Conservation (phyloP, 1,140 invertebrate genomes). For the Polypedilum vanderplanki region DNA sequence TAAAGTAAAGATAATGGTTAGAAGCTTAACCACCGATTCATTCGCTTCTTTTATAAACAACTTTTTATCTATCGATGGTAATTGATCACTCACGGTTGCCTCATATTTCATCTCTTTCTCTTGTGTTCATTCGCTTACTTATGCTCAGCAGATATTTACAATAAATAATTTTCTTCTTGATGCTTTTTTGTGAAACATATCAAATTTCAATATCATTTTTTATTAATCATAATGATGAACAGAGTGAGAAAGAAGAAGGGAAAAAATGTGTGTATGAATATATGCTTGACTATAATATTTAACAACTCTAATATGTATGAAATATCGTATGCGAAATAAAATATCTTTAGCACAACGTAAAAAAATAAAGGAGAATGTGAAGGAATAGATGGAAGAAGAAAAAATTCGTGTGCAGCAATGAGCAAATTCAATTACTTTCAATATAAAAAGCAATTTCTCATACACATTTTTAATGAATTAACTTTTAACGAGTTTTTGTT, state of each 20-base stretch:
- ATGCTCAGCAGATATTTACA: neutral
- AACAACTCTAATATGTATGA: neutral
- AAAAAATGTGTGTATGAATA: neutral
- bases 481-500: slow-evolving; percentile 14
- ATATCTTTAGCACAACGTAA: neutral
- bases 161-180: neutral
- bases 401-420: neutral
- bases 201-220: slow-evolving; percentile 26
- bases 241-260: neutral
- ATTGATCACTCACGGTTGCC: slow-evolving; percentile 9
- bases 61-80: slow-evolving; percentile 15
- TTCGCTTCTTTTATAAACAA: neutral
- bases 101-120: slow-evolving; percentile 13
- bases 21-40: neutral
- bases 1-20: neutral
- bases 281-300: neutral
- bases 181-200: slow-evolving; percentile 6
- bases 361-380: neutral
- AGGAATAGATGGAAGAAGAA: neutral
- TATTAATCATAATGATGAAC: slow-evolving; percentile 22
- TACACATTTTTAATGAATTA: slow-evolving; percentile 20
- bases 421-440: neutral
- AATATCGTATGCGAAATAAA: slow-evolving; percentile 10
- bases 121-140: neutral
- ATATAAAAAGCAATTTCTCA: slow-evolving; percentile 26